phyloP scores from a whole-genome alignment of 92 coral and sea anemone species.

The Pocillopora grandis region DNA sequence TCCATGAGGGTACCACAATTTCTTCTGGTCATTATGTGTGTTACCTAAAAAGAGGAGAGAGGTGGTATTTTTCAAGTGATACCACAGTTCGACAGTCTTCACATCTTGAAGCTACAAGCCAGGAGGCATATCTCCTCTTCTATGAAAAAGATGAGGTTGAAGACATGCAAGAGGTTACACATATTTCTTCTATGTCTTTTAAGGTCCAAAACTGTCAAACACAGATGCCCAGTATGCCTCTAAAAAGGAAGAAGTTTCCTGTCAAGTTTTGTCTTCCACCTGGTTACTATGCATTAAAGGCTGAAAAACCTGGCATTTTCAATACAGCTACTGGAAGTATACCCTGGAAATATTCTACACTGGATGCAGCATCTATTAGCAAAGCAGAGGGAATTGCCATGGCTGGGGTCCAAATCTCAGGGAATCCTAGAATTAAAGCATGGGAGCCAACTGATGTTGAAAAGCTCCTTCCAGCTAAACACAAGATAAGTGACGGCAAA shows the following conservation, averaged over 20 bases:
- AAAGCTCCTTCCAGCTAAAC: too few species aligned
- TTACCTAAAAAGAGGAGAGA: conserved; percentile 48
- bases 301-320: conserved; percentile 11
- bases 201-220: conserved; percentile 16
- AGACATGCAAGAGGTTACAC: conserved; percentile 27
- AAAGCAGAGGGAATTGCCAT: conserved; percentile 40
- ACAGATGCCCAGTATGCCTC: conserved; percentile 22
- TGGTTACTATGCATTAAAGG: conserved; percentile 21
- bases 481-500: too few species aligned
- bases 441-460: too few species aligned
- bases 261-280: conserved; percentile 35
- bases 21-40: conserved; percentile 61
- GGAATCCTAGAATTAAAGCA: too few species aligned
- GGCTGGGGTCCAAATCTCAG: neutral
- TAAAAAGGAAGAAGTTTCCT: conserved; percentile 7
- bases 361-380: conserved; percentile 18
- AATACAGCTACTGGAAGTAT: conserved; percentile 26
- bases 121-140: conserved; percentile 40
- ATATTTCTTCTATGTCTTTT: conserved; percentile 1
- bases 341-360: conserved; percentile 17
- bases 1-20: conserved; percentile 33
- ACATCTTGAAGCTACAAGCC: conserved; percentile 42
- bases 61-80: conserved; percentile 43
- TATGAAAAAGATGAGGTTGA: conserved; percentile 20
- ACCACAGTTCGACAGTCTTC: conserved; percentile 24